Conservation (phyloP, 2,797 vertebrate species). For the Pristis pectinata region DNA sequence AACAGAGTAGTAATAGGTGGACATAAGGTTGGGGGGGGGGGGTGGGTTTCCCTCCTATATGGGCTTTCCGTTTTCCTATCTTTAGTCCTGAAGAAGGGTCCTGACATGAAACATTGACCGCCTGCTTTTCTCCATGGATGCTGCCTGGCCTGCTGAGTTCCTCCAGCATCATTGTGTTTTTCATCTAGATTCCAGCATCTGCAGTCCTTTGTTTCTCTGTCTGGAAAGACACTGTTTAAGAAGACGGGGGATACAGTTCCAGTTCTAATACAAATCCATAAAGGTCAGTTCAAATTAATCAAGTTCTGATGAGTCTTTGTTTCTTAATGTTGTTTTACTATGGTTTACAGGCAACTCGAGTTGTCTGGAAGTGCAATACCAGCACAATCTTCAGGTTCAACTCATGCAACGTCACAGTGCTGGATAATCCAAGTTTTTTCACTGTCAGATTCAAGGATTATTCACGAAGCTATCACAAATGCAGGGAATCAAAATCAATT, state of each 20-base stretch:
- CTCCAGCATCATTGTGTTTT: too few species aligned
- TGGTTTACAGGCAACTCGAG: too few species aligned
- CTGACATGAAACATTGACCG: too few species aligned
- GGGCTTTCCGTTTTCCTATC: too few species aligned
- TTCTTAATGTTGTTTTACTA: background rate
- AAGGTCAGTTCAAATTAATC: background rate
- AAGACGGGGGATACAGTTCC: background rate
- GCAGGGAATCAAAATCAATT: background rate
- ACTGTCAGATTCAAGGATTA: background rate
- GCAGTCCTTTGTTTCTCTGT: too few species aligned
- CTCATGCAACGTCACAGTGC: background rate
- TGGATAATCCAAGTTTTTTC: background rate
- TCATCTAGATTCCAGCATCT: too few species aligned
- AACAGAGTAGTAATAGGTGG: too few species aligned
- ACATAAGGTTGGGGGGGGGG: too few species aligned
- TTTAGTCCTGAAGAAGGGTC: too few species aligned
- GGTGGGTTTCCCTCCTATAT: too few species aligned
- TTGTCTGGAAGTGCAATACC: background rate
- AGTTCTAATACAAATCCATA: background rate
- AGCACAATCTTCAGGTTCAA: background rate
- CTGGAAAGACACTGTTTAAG: background rate
- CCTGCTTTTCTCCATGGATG: too few species aligned
- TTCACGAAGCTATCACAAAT: background rate
- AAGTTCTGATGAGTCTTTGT: background rate
- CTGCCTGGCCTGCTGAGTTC: too few species aligned